These are phyloP conservation scores for Xyrichtys novacula DNA, from an alignment of 2,797 vertebrate species.

Conservation along the genomic window DNA sequence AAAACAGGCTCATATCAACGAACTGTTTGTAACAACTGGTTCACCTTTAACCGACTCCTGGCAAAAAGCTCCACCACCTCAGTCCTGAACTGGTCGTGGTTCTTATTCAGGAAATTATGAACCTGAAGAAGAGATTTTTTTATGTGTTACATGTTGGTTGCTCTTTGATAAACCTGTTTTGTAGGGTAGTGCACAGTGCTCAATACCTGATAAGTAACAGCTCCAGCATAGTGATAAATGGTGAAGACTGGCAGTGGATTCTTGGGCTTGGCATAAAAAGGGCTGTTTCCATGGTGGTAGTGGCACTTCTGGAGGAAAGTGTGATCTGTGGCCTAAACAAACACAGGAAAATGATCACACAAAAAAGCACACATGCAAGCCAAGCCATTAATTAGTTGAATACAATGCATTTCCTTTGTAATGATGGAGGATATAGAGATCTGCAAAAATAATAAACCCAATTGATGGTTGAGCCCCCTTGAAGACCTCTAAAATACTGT, in stretches of 20 bases:
- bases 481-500: too few relatives aligned
- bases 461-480: too few relatives aligned
- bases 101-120: conserved; percentile 93
- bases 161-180: not conserved
- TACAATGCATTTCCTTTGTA: not conserved
- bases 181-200: not conserved
- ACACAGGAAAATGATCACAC: not conserved
- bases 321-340: conserved; percentile 92
- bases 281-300: conserved; percentile 90
- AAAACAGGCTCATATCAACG: not conserved
- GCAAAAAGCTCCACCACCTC: conserved; percentile 91
- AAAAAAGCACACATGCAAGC: not conserved
- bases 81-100: conserved; percentile 87
- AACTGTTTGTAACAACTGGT: not conserved
- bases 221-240: conserved; percentile 90
- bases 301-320: conserved; percentile 97
- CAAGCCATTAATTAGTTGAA: conserved; percentile 1
- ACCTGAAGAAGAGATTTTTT: conserved; percentile 79
- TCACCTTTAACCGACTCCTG: conserved; percentile 89
- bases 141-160: not conserved
- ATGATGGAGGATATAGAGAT: too few relatives aligned
- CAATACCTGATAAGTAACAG: conserved; percentile 93
- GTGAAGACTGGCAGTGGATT: conserved; percentile 93
- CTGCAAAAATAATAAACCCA: too few relatives aligned
- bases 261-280: conserved; percentile 90